Evolutionary conservation across 2,888 invertebrate genomes (phyloP), one percentile per base, ranked within the genome.

Genomic region (Pseudococcus viburni): DNA sequence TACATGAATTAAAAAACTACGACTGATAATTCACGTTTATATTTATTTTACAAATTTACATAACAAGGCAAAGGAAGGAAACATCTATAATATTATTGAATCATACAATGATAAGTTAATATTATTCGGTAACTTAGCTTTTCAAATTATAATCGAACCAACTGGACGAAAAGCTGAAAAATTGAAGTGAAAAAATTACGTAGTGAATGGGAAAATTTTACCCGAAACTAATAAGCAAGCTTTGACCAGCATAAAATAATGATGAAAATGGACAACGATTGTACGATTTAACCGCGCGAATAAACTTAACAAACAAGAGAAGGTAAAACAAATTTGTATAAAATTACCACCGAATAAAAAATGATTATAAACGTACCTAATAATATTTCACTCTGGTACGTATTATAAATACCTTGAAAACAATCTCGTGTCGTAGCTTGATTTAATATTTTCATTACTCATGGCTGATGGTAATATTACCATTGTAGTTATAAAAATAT

Each of bases 61-160:
- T 7, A 42, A 80, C 15, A 42, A 80, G 42, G 46, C 17, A 83
- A 42, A 46, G 17, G 26, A 33, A 9, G 17, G 4, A 46, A 83
- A 83, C 46, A 19, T 83, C 15, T 39, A 39, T 17, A 33, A 22
- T 33, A 33, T 73, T 17, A 73, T 17, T 42, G 19, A 77, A 77
- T 73, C 9, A 73, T 73, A 73, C 33, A 77, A 39, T n/a, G 39
- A 83, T 46, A 11, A 19, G 42, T 8, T 8, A 8, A 83, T 22
- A 46, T 83, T 42, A 42, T 11, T 83, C 80, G 80, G 80, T 83
- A 83, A 83, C 80, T 83, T 83, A 11, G 19, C 0, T 83, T 83
- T 83, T 46, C 19, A 46, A 42, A 83, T 19, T 42, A 80, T 9
- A 80, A 80, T 80, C 17, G 17, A 39, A 17, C 15, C 64, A 33